A percentile compares a stretch with the other conserved stretches of the same genome.
Evolutionary conservation across 2,888 invertebrate species (phyloP).

Genomic region (Phragmatobia fuliginosa): DNA sequence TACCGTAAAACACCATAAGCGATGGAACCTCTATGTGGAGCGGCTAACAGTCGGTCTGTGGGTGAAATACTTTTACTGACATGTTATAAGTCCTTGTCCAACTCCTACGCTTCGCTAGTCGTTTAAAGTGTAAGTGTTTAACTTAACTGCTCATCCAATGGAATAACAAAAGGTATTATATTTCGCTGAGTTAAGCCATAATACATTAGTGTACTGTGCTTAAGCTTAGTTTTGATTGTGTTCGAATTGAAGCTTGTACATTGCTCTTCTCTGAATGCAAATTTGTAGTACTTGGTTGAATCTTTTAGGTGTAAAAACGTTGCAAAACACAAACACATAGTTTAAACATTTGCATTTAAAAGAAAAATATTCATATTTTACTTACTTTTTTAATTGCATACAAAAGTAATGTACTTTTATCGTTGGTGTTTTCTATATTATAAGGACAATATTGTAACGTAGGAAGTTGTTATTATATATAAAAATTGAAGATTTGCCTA

Average conservation of each 20-base stretch:
- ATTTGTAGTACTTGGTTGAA: background rate
- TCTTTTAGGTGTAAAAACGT: background rate
- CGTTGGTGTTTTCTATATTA: too few relatives aligned
- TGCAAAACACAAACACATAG: too few relatives aligned
- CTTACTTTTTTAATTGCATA: too few relatives aligned
- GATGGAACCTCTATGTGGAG: constrained; percentile 28
- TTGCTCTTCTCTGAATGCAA: background rate
- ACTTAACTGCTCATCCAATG: background rate
- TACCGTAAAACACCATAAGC: constrained; percentile 18
- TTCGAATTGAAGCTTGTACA: background rate
- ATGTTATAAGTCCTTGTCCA: constrained; percentile 47
- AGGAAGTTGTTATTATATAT: too few relatives aligned
- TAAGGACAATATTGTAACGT: too few relatives aligned
- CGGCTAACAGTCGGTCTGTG: constrained; percentile 47
- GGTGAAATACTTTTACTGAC: constrained; percentile 18
- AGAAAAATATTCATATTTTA: too few relatives aligned
- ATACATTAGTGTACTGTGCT: too few relatives aligned
- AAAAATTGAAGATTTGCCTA: too few relatives aligned
- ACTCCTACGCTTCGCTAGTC: constrained; percentile 48
- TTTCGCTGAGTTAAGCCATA: background rate
- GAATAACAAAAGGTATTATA: background rate
- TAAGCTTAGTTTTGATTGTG: background rate
- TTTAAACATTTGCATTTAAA: too few relatives aligned
- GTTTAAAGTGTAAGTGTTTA: constrained; percentile 10
- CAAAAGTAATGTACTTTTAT: too few relatives aligned